phyloP scores from a whole-genome alignment of 2,113 vertebrate species.

The Phocoena sinus region DNA sequence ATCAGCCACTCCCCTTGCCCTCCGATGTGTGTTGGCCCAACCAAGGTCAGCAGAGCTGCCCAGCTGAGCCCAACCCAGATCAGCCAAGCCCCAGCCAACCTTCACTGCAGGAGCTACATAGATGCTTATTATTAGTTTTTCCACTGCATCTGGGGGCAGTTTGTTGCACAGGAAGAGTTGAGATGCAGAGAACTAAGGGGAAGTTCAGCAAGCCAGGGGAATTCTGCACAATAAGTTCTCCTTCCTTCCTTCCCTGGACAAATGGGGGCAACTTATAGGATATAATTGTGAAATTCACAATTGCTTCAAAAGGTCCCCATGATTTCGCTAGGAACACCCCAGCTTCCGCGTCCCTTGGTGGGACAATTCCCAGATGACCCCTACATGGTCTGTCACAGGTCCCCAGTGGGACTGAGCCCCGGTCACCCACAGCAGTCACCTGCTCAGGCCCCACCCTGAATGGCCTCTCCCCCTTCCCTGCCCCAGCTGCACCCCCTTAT shows the following conservation, averaged over 20 bases:
- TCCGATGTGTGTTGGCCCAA: accelerated
- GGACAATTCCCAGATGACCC: background rate
- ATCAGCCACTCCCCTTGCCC: background rate
- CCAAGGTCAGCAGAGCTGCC: background rate
- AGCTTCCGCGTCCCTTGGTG: background rate
- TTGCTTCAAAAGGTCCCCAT: background rate
- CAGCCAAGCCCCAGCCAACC: background rate
- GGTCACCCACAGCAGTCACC: background rate
- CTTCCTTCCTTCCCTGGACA: background rate
- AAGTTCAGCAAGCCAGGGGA: background rate
- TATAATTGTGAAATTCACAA: background rate
- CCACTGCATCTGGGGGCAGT: background rate
- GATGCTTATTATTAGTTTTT: background rate
- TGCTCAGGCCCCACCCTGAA: background rate
- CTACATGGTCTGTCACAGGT: background rate
- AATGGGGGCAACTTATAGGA: background rate
- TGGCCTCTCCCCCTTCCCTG: background rate
- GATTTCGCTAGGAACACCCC: background rate
- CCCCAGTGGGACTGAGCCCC: background rate
- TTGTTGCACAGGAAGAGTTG: background rate
- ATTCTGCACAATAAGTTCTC: background rate
- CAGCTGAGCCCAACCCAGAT: background rate
- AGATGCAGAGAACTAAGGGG: background rate
- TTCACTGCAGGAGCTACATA: background rate
- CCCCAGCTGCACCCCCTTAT: background rate